Evolutionary conservation across 30 jellyfish, hydroid and myxozoan genomes (phyloP), one percentile per base, ranked within the genome.

Genomic region (Thelohanellus kitauei): DNA sequence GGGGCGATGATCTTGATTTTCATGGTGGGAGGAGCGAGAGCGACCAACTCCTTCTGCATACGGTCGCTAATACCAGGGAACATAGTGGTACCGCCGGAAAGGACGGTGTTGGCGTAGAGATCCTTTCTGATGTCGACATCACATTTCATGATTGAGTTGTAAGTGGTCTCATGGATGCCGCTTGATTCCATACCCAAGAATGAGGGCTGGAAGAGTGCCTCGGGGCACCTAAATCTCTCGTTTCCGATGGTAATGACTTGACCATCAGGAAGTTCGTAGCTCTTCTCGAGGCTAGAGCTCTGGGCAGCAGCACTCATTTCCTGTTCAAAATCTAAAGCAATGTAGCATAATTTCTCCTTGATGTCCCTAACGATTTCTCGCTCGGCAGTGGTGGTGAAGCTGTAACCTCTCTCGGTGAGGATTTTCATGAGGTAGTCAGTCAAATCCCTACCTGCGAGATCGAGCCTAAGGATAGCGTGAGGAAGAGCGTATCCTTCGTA

Each of bases 41-140:
- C 67, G 24, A 84, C 63, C 54, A 78, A 57, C 46, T 78, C 97
- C 66, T 78, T 78, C 64, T 78, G 97, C 97, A 78, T 78, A 37
- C 97, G 87, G 71, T 78, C 97, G 21, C 89, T 89, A 51, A 78
- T 78, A 46, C 97, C 97, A 32, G 97, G 97, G 97, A 78, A 78
- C 97, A 78, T 78, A 24, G 97, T 78, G 64, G 97, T 78, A 52
- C 97, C 97, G 14, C 97, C 97, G 32, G 97, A 78, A 63, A 78
- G 59, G 85, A 78, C 97, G 43, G 97, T 64, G 97, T 78, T 78
- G 52, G 97, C 97, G 63, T 78, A 63, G 78, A 78, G n/a, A n/a
- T n/a, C n/a, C n/a, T n/a, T n/a, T n/a, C n/a, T n/a, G n/a, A n/a
- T n/a, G n/a, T n/a, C n/a, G 19, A 78, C 97, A 50, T 78, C 97